A percentile compares a stretch with the other conserved stretches of the same genome.
phyloP scores from a whole-genome alignment of 2,888 invertebrate species.

The Lepidochitona cinerea region DNA sequence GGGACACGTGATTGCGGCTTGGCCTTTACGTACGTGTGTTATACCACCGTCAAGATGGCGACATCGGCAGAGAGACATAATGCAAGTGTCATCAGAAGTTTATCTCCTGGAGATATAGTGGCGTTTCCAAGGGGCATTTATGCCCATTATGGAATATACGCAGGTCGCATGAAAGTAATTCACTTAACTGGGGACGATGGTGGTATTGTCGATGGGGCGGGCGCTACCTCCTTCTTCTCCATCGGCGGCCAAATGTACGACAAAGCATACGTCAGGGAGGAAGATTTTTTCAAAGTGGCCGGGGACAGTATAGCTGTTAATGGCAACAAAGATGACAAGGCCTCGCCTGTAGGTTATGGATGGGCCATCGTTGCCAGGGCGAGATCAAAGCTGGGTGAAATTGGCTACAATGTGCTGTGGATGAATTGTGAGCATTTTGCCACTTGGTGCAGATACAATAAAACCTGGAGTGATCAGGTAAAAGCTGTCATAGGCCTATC shows the following conservation, averaged over 20 bases:
- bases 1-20: no score
- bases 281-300: constrained; percentile 39
- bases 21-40: no score
- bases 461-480: constrained; percentile 75
- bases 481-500: no score
- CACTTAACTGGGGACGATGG: constrained; percentile 46
- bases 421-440: constrained; percentile 70
- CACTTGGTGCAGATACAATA: constrained; percentile 66
- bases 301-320: constrained; percentile 32
- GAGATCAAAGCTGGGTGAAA: constrained; percentile 52
- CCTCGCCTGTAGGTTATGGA: constrained; percentile 43
- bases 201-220: constrained; percentile 31
- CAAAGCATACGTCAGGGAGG: constrained; percentile 37
- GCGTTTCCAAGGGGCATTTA: no score
- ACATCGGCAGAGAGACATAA: no score
- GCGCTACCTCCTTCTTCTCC: constrained; percentile 34
- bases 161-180: constrained; percentile 36
- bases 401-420: constrained; percentile 64
- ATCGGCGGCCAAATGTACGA: constrained; percentile 38
- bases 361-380: constrained; percentile 58
- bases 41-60: no score
- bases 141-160: no score
- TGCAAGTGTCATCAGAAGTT: no score
- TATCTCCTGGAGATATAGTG: no score
- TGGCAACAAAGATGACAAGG: constrained; percentile 44